Conservation (phyloP, 2,797 vertebrate genomes). For the Protonibea diacanthus region DNA sequence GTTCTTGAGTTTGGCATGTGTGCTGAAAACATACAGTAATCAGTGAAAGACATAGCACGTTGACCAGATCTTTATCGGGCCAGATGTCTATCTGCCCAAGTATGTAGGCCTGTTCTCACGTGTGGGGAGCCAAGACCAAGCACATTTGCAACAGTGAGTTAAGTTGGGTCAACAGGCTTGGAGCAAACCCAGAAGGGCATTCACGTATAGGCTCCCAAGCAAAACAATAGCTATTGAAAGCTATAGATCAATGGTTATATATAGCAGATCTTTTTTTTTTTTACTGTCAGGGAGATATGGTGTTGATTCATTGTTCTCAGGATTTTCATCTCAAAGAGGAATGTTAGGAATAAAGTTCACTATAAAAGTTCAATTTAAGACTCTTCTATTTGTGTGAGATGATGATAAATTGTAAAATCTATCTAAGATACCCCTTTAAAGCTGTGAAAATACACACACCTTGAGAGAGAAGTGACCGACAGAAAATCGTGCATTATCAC, state of each 20-base stretch:
- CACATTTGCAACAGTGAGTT: conserved; percentile 37
- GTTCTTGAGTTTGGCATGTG: conserved; percentile 4
- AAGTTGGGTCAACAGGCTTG: conserved; percentile 49
- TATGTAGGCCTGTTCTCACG: conserved; percentile 44
- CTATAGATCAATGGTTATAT: conserved; percentile 50
- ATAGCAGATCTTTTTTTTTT: conserved; percentile 53
- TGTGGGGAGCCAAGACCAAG: conserved; percentile 36
- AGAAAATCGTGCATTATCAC: conserved; percentile 9
- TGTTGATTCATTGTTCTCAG: conserved; percentile 40
- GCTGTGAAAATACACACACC: neutral
- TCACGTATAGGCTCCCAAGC: conserved; percentile 21
- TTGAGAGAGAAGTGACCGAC: neutral
- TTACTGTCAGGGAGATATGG: conserved; percentile 25
- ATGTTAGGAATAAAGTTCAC: conserved; percentile 39
- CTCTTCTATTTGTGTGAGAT: neutral
- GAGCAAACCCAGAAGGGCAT: conserved; percentile 62
- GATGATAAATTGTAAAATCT: neutral
- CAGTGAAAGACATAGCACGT: neutral
- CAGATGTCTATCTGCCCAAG: conserved; percentile 35
- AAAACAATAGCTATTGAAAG: conserved; percentile 76
- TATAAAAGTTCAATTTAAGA: conserved; percentile 7
- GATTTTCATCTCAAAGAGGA: conserved; percentile 16
- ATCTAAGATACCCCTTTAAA: neutral
- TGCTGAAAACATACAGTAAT: conserved; percentile 9
- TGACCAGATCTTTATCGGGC: conserved; percentile 43